A percentile compares a stretch with the other conserved stretches of the same genome.
Evolutionary conservation across 35 echinoderm and acorn worm genomes (phyloP).

Genomic region (Diadema setosum): DNA sequence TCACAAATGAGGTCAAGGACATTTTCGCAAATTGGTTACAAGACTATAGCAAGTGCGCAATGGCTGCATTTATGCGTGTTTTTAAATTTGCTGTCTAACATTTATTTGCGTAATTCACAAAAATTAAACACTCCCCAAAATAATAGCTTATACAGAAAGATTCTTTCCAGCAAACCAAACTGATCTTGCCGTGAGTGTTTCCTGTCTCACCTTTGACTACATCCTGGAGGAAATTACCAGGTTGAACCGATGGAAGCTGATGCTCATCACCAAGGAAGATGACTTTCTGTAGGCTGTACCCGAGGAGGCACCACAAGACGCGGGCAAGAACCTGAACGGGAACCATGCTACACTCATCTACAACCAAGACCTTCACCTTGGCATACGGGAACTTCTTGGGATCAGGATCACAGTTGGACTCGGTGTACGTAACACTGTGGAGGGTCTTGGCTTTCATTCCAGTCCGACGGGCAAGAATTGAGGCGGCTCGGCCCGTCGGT

Average conservation of each 20-base stretch:
- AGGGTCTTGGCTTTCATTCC: constrained; percentile 7
- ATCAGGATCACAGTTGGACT: neutral
- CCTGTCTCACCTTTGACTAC: constrained; percentile 12
- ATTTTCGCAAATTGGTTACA: no score
- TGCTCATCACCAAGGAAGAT: constrained; percentile 54
- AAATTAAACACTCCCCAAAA: neutral
- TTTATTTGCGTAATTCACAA: no score
- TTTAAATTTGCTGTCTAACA: no score
- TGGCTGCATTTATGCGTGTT: no score
- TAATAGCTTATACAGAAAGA: no score
- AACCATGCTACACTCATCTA: constrained; percentile 88
- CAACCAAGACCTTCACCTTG: constrained; percentile 23
- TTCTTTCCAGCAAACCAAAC: no score
- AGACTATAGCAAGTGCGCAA: no score
- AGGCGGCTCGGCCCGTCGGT: constrained; percentile 64
- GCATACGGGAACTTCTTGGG: constrained; percentile 2
- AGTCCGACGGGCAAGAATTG: neutral
- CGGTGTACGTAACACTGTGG: neutral
- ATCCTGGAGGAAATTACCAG: constrained; percentile 58
- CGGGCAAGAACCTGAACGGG: constrained; percentile 17
- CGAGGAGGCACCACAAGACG: constrained; percentile 36
- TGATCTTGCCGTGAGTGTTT: no score
- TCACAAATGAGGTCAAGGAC: no score
- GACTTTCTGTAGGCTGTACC: constrained; percentile 6
- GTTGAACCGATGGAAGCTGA: constrained; percentile 63